Percentiles rank a stretch among this genome's conserved stretches.
phyloP scores from a whole-genome alignment of 1,140 invertebrate genomes.

The Bicyclus anynana region DNA sequence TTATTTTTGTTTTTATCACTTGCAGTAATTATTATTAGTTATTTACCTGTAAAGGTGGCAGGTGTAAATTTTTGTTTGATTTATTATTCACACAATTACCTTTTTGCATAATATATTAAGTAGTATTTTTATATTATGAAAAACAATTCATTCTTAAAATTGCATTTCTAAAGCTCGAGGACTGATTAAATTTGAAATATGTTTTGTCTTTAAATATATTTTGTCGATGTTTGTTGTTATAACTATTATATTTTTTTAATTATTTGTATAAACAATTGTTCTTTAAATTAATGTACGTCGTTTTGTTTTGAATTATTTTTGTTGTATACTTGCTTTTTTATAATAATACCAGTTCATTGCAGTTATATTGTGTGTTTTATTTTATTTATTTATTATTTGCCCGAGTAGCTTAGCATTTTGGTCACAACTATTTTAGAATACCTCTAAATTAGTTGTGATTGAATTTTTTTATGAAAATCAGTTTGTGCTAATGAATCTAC shows the following conservation, averaged over 20 bases:
- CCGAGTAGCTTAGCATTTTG: slow-evolving; percentile 54
- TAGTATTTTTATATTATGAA: slow-evolving; percentile 46
- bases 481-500: slow-evolving; percentile 63
- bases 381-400: slow-evolving; percentile 71
- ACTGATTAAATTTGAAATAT: slow-evolving; percentile 73
- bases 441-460: slow-evolving; percentile 42
- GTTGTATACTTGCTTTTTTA: slow-evolving; percentile 84
- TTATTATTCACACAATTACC: slow-evolving; percentile 45
- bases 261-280: slow-evolving; percentile 83
- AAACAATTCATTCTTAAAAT: slow-evolving; percentile 72
- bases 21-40: slow-evolving; percentile 43
- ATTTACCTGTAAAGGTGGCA: slow-evolving; percentile 48
- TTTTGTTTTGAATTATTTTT: slow-evolving; percentile 83
- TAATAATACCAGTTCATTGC: slow-evolving; percentile 84
- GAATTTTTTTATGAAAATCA: slow-evolving; percentile 27
- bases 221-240: slow-evolving; percentile 81
- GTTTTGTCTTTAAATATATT: slow-evolving; percentile 77
- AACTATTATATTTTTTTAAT: slow-evolving; percentile 80
- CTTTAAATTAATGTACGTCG: slow-evolving; percentile 84
- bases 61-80: slow-evolving; percentile 48
- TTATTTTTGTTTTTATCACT: slow-evolving; percentile 47
- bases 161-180: slow-evolving; percentile 73
- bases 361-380: slow-evolving; percentile 82
- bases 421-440: slow-evolving; percentile 42
- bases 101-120: slow-evolving; percentile 69